phyloP scores from a whole-genome alignment of 2,797 vertebrate genomes.

The Peromyscus attwateri region DNA sequence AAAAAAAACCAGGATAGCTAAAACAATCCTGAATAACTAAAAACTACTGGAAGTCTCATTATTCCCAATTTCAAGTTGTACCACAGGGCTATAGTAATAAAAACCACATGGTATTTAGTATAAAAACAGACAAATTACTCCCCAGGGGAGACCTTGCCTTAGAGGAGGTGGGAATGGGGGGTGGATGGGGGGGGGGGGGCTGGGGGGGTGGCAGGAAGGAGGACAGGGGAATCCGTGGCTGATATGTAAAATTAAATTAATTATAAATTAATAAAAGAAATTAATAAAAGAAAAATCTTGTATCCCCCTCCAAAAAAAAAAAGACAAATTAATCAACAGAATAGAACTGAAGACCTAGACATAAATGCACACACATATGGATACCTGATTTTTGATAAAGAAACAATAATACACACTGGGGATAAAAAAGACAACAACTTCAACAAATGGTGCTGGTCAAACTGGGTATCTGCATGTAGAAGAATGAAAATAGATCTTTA shows the following conservation, averaged over 20 bases:
- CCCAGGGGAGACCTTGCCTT: too few species aligned
- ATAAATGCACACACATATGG: not conserved
- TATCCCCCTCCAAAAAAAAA: too few species aligned
- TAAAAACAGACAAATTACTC: too few species aligned
- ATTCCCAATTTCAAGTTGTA: not conserved
- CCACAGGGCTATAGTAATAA: not conserved
- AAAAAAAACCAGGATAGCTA: not conserved
- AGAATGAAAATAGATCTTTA: not conserved
- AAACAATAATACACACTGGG: not conserved
- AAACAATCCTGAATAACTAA: not conserved
- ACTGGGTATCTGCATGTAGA: not conserved
- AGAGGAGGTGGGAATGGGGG: too few species aligned
- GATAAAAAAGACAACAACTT: not conserved
- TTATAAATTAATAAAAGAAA: too few species aligned
- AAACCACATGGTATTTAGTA: too few species aligned
- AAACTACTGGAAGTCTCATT: not conserved
- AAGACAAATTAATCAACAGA: not conserved
- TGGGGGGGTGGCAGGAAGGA: too few species aligned
- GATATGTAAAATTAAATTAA: too few species aligned
- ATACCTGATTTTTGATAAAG: not conserved
- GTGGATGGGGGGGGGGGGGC: too few species aligned
- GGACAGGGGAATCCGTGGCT: too few species aligned
- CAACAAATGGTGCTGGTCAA: not conserved
- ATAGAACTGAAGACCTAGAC: not conserved
- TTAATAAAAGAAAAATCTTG: too few species aligned